Evolutionary conservation across 2,888 invertebrate species (phyloP).

Genomic region (Aspidiotus destructor): DNA sequence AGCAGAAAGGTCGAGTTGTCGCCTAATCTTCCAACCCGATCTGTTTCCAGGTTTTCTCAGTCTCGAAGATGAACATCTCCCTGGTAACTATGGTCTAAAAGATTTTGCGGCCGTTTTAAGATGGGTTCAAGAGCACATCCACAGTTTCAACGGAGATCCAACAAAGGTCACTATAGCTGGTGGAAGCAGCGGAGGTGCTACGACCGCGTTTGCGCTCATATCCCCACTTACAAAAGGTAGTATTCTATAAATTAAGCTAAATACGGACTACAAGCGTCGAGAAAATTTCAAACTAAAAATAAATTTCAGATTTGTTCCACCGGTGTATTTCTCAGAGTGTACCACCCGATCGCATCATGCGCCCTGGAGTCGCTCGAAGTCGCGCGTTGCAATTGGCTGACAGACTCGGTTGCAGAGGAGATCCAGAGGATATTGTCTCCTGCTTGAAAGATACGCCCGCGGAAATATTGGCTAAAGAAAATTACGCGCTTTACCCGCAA

Average conservation of each 20-base stretch:
- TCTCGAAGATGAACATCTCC: slow-evolving; percentile 33
- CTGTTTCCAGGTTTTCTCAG: slow-evolving; percentile 33
- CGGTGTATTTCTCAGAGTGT: slow-evolving; percentile 62
- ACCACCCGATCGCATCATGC: slow-evolving; percentile 48
- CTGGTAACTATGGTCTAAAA: slow-evolving; percentile 35
- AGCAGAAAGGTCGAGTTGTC: too few species aligned
- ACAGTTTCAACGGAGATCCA: slow-evolving; percentile 32
- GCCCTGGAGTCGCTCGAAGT: slow-evolving; percentile 49
- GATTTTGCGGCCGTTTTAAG: slow-evolving; percentile 32
- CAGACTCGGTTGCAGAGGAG: slow-evolving; percentile 53
- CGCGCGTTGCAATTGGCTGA: slow-evolving; percentile 53
- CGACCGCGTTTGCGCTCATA: slow-evolving; percentile 27
- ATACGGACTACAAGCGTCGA: not conserved
- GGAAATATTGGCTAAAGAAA: slow-evolving; percentile 43
- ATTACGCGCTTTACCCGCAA: not conserved
- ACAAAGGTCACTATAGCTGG: slow-evolving; percentile 35
- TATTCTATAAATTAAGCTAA: too few species aligned
- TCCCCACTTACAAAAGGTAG: slow-evolving; percentile 36
- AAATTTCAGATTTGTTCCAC: slow-evolving; percentile 47
- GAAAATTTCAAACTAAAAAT: not conserved
- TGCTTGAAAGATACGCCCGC: slow-evolving; percentile 56
- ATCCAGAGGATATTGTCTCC: slow-evolving; percentile 49
- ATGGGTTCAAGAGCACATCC: slow-evolving; percentile 34
- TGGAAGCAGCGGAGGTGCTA: slow-evolving; percentile 34
- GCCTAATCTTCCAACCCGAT: not conserved